Conservation (phyloP, 1,140 invertebrate species). For the Littorina saxatilis region DNA sequence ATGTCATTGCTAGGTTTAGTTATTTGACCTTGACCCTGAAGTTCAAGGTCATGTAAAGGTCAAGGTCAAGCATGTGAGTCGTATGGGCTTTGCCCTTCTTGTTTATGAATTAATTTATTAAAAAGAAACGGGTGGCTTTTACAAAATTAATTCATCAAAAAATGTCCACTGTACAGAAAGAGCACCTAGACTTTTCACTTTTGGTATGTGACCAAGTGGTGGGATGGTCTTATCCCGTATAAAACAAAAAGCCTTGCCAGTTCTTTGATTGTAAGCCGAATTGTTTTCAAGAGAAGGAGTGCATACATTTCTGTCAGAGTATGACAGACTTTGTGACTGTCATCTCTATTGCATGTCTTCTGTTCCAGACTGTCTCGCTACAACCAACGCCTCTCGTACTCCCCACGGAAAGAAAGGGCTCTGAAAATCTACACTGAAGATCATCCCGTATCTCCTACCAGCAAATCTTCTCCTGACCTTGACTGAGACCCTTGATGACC, state of each 20-base stretch:
- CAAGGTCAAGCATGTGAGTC: too few species aligned
- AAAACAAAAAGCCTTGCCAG: not conserved
- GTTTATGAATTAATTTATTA: too few species aligned
- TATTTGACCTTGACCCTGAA: too few species aligned
- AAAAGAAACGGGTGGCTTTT: too few species aligned
- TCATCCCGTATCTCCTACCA: conserved; percentile 38
- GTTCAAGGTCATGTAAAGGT: too few species aligned
- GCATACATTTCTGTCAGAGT: not conserved
- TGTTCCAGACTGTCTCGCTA: conserved; percentile 63
- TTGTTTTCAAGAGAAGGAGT: too few species aligned
- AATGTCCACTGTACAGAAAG: too few species aligned
- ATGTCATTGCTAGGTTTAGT: too few species aligned
- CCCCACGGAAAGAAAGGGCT: conserved; percentile 82
- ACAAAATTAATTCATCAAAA: too few species aligned
- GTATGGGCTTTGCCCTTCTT: too few species aligned
- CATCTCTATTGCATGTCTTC: not conserved
- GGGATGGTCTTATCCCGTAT: not conserved
- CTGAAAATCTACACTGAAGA: conserved; percentile 85
- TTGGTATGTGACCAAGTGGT: not conserved
- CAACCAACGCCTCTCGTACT: conserved; percentile 68
- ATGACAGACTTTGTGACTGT: not conserved
- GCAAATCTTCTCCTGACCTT: conserved; percentile 50
- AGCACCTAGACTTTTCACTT: not conserved
- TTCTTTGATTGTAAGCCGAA: too few species aligned
- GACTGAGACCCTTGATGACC: conserved; percentile 41